Percentiles rank a stretch among this genome's conserved stretches.
phyloP scores from a whole-genome alignment of 2,797 vertebrate species.

The Arrhamphus sclerolepis region DNA sequence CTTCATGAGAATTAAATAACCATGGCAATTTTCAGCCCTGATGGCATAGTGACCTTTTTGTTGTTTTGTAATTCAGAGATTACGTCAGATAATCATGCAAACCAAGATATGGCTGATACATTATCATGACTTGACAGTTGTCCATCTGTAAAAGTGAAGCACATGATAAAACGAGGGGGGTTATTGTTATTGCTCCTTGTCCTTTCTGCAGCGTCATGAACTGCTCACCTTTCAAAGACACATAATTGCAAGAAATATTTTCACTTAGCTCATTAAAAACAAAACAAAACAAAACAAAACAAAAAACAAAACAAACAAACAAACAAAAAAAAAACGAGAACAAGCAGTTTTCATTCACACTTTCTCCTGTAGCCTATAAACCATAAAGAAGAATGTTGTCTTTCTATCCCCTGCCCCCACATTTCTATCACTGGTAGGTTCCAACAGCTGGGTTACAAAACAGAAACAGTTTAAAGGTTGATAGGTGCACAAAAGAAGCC shows the following conservation, averaged over 20 bases:
- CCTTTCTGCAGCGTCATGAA: slow-evolving; percentile 59
- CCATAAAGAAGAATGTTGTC: slow-evolving; percentile 38
- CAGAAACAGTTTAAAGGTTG: slow-evolving; percentile 80
- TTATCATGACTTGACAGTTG: slow-evolving; percentile 37
- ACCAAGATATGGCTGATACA: slow-evolving; percentile 43
- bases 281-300: too few relatives aligned
- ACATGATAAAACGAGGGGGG: slow-evolving; percentile 42
- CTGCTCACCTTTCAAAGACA: slow-evolving; percentile 31
- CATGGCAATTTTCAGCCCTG: not conserved
- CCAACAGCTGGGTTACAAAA: slow-evolving; percentile 73
- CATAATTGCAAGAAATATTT: slow-evolving; percentile 26
- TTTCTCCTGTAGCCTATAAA: slow-evolving; percentile 22
- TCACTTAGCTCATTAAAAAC: not conserved
- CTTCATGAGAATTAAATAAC: not conserved
- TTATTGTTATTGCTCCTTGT: slow-evolving; percentile 63
- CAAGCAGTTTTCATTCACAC: slow-evolving; percentile 18
- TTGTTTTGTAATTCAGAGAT: slow-evolving; percentile 40
- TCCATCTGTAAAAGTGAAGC: slow-evolving; percentile 27
- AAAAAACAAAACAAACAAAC: too few relatives aligned
- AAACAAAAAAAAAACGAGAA: slow-evolving; percentile 1
- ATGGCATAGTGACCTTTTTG: not conserved
- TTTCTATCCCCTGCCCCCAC: slow-evolving; percentile 72
- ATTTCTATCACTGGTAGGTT: slow-evolving; percentile 46
- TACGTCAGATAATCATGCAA: slow-evolving; percentile 27
- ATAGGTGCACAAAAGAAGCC: slow-evolving; percentile 83